Base-by-base conservation (phyloP, 1,140 invertebrate genomes). In the Helicoverpa armigera region DNA sequence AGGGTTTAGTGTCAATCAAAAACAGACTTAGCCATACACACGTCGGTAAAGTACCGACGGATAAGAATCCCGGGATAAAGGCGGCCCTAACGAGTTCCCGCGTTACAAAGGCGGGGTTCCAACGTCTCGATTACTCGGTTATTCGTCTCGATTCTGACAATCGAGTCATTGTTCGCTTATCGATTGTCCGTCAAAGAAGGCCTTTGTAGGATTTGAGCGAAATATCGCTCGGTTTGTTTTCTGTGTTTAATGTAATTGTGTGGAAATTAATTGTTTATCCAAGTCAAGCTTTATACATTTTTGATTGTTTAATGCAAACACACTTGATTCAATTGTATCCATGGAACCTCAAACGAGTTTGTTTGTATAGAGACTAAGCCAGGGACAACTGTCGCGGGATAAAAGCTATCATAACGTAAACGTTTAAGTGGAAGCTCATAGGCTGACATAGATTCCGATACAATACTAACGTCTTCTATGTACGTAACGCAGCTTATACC, bases 1-100 rank as follows among this genome's bases (percentile, higher is more conserved):
- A 51, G 63, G 81, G 81, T 58, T 79, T 81, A 81, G 35, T 77
- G 83, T 85, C 83, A 86, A 86, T 82, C 83, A 86, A 80, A 82
- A 54, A 81, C 82, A 82, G 76, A 83, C 77, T 72, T 72, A 72
- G 69, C 61, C 61, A 58, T 56, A 80, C 79, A 53, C 60, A 65
- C 69, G 43, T 74, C 35, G 65, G 61, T 35, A 84, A 74, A 83
- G 70, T 56, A 82, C 60, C 79, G 58, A 50, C 48, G 74, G 82
- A 79, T 82, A 79, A 83, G 80, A 77, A 84, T 82, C 67, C 73
- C 67, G 51, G 73, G 78, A 85, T 82, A 83, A 85, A 85, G 76
- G 72, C 76, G 79, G 65, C 53, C 65, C 75, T 86, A 86, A 86
- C 84, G 84, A 86, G 82, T 79, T 79, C 75, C 63, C 54, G 63